These are phyloP conservation scores for Thalassarche chlororhynchos DNA, from an alignment of 2,113 vertebrate genomes.

Conservation along the genomic window DNA sequence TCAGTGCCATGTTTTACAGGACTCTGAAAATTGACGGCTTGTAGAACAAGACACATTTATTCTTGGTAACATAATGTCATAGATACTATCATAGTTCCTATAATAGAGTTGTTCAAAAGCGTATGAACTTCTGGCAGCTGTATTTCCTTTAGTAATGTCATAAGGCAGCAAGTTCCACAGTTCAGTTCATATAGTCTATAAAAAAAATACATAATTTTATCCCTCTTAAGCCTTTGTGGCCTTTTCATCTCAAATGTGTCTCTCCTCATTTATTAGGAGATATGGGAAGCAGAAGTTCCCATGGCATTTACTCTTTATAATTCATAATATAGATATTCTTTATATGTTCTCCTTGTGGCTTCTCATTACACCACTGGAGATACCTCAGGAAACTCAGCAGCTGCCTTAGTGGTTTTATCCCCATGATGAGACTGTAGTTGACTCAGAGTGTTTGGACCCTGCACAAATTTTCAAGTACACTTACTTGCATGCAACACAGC, in stretches of 20 bases:
- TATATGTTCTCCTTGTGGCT: background rate
- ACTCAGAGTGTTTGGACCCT: conserved; percentile 6
- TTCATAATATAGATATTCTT: conserved; percentile 1
- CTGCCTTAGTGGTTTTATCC: conserved; percentile 43
- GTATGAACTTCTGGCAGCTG: background rate
- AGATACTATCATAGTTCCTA: background rate
- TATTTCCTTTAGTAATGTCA: background rate
- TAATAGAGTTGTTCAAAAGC: background rate
- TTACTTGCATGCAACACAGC: conserved; percentile 15
- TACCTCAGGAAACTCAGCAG: conserved; percentile 48
- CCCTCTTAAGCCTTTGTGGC: background rate
- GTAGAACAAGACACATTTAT: background rate
- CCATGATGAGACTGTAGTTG: background rate
- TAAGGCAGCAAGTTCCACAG: background rate
- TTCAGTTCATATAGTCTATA: background rate
- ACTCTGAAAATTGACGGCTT: background rate
- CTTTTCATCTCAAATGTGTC: conserved; percentile 32
- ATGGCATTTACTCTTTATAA: conserved; percentile 1
- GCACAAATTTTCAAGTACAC: background rate
- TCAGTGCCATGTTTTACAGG: background rate
- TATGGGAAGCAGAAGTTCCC: conserved; percentile 24
- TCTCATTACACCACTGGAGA: conserved; percentile 15
- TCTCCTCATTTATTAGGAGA: conserved; percentile 15
- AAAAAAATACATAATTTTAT: background rate
- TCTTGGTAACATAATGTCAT: background rate